These are phyloP conservation scores for Rhegmatorhina hoffmannsi DNA, from an alignment of 2,113 vertebrate genomes.

Conservation along the genomic window DNA sequence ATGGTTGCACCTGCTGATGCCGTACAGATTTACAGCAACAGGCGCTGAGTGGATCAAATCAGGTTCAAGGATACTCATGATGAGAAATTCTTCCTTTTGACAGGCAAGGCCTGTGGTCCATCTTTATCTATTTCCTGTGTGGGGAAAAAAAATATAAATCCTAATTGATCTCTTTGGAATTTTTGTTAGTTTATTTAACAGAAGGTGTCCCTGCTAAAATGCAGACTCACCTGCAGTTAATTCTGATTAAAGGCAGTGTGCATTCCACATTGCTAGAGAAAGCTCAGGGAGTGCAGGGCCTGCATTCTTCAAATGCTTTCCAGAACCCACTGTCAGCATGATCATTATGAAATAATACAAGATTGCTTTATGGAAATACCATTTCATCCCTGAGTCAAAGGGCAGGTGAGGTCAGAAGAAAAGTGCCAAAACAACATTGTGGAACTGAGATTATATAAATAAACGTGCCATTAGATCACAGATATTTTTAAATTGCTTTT, in stretches of 20 bases:
- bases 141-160: neutral
- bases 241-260: neutral
- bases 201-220: neutral
- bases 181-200: neutral
- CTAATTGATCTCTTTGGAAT: neutral
- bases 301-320: neutral
- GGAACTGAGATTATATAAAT: neutral
- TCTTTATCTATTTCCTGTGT: neutral
- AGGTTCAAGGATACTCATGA: constrained; percentile 86
- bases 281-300: neutral
- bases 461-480: neutral
- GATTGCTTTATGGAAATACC: constrained; percentile 18
- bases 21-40: constrained; percentile 81
- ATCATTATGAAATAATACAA: neutral
- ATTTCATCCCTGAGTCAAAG: constrained; percentile 24
- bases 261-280: neutral
- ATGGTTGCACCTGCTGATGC: constrained; percentile 77
- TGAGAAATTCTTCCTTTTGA: constrained; percentile 84
- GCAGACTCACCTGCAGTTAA: neutral
- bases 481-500: constrained; percentile 39
- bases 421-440: constrained; percentile 5
- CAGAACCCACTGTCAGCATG: neutral
- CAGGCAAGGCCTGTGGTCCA: constrained; percentile 70
- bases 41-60: constrained; percentile 38
- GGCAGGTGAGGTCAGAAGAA: neutral